These are phyloP conservation scores for Eublepharis macularius DNA, from an alignment of 2,113 vertebrate genomes.

Conservation along the genomic window DNA sequence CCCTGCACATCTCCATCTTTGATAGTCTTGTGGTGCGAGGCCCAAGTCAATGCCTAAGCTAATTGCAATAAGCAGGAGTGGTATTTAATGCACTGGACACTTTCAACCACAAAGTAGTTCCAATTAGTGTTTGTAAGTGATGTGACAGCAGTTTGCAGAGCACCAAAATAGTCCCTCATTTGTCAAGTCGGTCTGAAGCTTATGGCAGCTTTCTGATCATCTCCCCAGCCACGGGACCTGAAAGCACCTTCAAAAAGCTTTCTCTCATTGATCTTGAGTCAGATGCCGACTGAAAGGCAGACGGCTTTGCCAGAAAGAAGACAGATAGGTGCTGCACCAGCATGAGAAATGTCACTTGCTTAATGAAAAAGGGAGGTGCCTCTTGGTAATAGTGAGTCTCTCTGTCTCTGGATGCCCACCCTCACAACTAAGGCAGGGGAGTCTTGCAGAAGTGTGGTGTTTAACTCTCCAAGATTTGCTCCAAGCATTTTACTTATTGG, in stretches of 20 bases:
- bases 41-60: conserved; percentile 88
- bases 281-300: conserved; percentile 79
- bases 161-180: conserved; percentile 82
- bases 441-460: too few species aligned
- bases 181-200: conserved; percentile 78
- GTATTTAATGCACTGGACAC: conserved; percentile 88
- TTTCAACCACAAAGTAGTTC: conserved; percentile 86
- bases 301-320: conserved; percentile 79
- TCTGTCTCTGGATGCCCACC: conserved; percentile 3
- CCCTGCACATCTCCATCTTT: conserved; percentile 80
- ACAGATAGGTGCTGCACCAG: conserved; percentile 78
- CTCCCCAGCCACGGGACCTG: conserved; percentile 80
- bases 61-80: conserved; percentile 93
- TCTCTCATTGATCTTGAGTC: conserved; percentile 84
- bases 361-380: conserved; percentile 73
- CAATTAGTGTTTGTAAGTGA: conserved; percentile 92
- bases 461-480: not conserved
- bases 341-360: conserved; percentile 76
- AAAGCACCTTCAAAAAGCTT: conserved; percentile 85
- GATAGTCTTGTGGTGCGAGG: conserved; percentile 79
- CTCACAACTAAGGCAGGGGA: not conserved
- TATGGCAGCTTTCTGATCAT: conserved; percentile 87
- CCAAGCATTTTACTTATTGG: not conserved
- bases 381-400: conserved; percentile 51
- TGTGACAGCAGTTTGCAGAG: conserved; percentile 84